These are phyloP conservation scores for Anableps anableps DNA, from an alignment of 2,797 vertebrate genomes.

Conservation along the genomic window DNA sequence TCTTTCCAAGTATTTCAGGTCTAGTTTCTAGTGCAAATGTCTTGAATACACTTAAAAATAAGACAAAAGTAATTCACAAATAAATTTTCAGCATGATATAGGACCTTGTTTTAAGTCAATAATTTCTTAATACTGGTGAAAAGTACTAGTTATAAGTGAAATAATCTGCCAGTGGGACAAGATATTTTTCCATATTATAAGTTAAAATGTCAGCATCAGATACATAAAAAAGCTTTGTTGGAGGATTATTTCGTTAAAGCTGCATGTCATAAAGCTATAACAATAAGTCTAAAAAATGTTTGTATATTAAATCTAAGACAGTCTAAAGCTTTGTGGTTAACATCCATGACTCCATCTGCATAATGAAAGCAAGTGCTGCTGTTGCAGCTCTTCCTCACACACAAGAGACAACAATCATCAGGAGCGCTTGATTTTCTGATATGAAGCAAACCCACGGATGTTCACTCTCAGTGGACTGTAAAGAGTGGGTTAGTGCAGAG, in stretches of 20 bases:
- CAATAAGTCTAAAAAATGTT: background rate
- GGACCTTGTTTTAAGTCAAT: too few species aligned
- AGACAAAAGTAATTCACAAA: too few species aligned
- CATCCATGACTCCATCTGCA: background rate
- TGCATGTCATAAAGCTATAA: background rate
- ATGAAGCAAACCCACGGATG: slow-evolving; percentile 12
- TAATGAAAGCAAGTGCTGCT: background rate
- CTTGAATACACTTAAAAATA: too few species aligned
- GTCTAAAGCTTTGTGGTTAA: background rate
- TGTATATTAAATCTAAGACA: background rate
- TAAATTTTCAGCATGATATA: too few species aligned
- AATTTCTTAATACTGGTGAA: too few species aligned
- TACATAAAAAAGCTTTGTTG: background rate
- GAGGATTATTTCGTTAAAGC: background rate
- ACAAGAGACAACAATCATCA: slow-evolving; percentile 4
- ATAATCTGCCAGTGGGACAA: too few species aligned
- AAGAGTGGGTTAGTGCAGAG: slow-evolving; percentile 11
- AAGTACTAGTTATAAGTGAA: too few species aligned
- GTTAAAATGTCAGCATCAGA: background rate
- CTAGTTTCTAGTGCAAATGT: too few species aligned
- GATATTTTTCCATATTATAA: too few species aligned
- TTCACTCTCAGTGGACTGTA: slow-evolving; percentile 14
- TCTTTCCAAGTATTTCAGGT: too few species aligned
- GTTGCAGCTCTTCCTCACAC: slow-evolving; percentile 2
- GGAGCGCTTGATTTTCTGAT: slow-evolving; percentile 13